Base-by-base conservation (phyloP, 2,797 vertebrate species). In the Picus viridis region DNA sequence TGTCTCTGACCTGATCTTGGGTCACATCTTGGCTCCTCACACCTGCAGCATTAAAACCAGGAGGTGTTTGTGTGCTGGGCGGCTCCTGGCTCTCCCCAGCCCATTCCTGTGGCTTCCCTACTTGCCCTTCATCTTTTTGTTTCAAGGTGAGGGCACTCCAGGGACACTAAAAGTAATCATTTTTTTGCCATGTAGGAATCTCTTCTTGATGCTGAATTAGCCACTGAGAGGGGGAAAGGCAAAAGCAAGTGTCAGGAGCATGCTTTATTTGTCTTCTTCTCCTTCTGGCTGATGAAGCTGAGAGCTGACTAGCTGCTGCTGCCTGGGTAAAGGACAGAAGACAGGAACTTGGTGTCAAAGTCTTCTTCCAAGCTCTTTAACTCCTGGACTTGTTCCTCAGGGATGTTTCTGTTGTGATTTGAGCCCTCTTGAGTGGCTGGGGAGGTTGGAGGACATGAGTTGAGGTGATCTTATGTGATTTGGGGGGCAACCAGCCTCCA, bases 351-450 rank as follows among this genome's bases (percentile, higher is more conserved):
- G 47, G 56, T 51, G 39, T 34, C 15, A 23, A 45, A n/a, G 3
- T 9, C 22, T 54, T 8, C 7, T 24, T 43, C 13, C 36, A 20
- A 32, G 69, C 29, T 17, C 2, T 3, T 2, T 4, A 5, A 18
- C 2, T 2, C 20, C 6, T 3, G 12, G 7, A 8, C 4, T 7
- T 5, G 16, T 54, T 56, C 1, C 3, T 18, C 19, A 29, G 36
- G 2, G 39, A 1, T 2, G 20, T 6, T 41, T n/a, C 23, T 10
- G 0, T 3, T 20, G 36, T 7, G 53, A 2, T 29, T 9, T 41
- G 54, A 39, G 2, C 11, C 34, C 12, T 10, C 10, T 39, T 39
- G 36, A 36, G 36, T 36, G 36, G 26, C 13, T 12, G 27, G 34
- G n/a, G 47, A 22, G 27, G 23, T 5, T 8, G 54, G 29, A 30